These are phyloP conservation scores for Engraulis encrasicolus DNA, from an alignment of 2,113 vertebrate genomes.

Conservation along the genomic window DNA sequence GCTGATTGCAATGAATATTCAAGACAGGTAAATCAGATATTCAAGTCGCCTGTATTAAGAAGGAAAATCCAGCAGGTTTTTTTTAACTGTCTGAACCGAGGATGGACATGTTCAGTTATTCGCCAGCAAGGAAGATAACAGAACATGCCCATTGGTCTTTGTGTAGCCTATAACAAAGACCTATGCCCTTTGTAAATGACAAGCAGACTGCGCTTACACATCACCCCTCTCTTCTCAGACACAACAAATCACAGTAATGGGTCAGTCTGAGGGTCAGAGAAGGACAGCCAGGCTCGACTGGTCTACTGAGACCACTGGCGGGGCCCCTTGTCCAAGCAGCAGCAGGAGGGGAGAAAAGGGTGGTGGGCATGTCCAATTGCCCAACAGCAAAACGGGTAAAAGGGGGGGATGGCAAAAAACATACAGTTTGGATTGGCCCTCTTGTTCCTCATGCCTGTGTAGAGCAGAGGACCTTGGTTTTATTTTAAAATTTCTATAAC, in stretches of 20 bases:
- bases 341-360: too few relatives aligned
- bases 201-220: not conserved
- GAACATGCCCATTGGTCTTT: not conserved
- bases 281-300: not conserved
- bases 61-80: too few relatives aligned
- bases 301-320: not conserved
- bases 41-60: too few relatives aligned
- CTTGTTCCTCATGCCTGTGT: not conserved
- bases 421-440: not conserved
- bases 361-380: too few relatives aligned
- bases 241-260: slow-evolving; percentile 21
- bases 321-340: not conserved
- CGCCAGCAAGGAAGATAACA: not conserved
- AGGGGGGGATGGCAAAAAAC: not conserved
- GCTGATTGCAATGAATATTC: too few relatives aligned
- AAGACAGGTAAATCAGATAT: too few relatives aligned
- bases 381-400: too few relatives aligned
- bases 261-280: not conserved
- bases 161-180: not conserved
- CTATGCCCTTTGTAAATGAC: not conserved
- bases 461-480: not conserved
- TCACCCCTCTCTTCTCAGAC: not conserved
- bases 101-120: too few relatives aligned
- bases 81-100: too few relatives aligned
- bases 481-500: not conserved